Conservation (phyloP, 2,113 vertebrate species). For the Zosterops japonicus region DNA sequence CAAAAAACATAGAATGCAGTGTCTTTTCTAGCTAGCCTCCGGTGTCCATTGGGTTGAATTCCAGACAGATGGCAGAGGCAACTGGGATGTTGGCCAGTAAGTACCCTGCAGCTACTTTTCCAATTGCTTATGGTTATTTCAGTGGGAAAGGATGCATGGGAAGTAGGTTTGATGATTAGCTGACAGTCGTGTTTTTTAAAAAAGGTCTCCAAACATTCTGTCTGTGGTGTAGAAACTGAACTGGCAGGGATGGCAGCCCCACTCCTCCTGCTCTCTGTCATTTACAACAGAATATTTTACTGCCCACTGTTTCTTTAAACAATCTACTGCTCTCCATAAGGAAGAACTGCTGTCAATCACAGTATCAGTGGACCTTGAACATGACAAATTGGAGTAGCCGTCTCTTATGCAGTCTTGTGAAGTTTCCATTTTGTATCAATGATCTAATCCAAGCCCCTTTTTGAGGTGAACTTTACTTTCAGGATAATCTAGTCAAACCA, state of each 20-base stretch:
- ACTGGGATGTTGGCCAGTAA: conserved; percentile 27
- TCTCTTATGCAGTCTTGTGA: not conserved
- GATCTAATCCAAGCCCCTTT: not conserved
- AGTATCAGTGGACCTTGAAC: not conserved
- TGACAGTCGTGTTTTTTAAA: not conserved
- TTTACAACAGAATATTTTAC: not conserved
- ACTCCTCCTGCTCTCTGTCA: not conserved
- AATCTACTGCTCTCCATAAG: not conserved
- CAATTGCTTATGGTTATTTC: conserved; percentile 43
- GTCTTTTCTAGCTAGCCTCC: conserved; percentile 23
- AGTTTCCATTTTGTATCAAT: not conserved
- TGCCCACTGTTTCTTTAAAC: not conserved
- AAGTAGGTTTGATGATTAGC: not conserved
- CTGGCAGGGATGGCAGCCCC: not conserved
- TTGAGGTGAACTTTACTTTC: not conserved
- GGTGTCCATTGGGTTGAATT: conserved; percentile 13
- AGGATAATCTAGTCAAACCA: not conserved
- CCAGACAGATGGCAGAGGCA: conserved; percentile 55
- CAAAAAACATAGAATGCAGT: not conserved
- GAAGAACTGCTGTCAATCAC: not conserved
- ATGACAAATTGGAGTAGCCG: not conserved
- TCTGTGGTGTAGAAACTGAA: not conserved
- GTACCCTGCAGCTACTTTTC: conserved; percentile 6
- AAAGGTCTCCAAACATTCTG: not conserved
- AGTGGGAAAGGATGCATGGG: not conserved